These are phyloP conservation scores for Brachyistius frenatus DNA, from an alignment of 2,113 vertebrate species.

Conservation along the genomic window DNA sequence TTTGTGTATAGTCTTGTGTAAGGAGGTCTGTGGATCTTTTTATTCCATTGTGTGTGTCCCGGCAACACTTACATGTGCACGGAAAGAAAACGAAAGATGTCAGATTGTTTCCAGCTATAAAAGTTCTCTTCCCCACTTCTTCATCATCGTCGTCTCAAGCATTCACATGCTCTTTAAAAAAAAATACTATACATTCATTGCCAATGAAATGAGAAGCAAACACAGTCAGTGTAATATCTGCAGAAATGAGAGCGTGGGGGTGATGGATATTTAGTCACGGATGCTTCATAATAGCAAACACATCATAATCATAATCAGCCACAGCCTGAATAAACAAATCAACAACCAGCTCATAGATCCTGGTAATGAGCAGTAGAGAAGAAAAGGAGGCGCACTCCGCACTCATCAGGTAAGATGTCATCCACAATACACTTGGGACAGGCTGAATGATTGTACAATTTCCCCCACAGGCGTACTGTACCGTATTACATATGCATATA, in stretches of 20 bases:
- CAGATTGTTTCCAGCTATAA: background rate
- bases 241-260: slow-evolving; percentile 31
- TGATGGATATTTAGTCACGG: slow-evolving; percentile 53
- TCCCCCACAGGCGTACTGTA: slow-evolving; percentile 38
- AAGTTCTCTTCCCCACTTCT: slow-evolving; percentile 1
- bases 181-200: background rate
- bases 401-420: slow-evolving; percentile 52
- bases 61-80: background rate
- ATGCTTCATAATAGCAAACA: slow-evolving; percentile 62
- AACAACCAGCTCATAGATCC: slow-evolving; percentile 46
- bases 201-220: slow-evolving; percentile 40
- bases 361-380: slow-evolving; percentile 55
- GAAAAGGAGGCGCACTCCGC: slow-evolving; percentile 21
- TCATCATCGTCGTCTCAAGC: slow-evolving; percentile 2
- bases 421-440: slow-evolving; percentile 48
- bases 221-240: slow-evolving; percentile 33
- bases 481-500: slow-evolving; percentile 73
- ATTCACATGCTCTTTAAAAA: background rate
- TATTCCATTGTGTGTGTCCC: background rate
- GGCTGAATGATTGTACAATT: slow-evolving; percentile 68
- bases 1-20: too few species aligned
- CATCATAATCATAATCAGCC: slow-evolving; percentile 52
- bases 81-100: too few species aligned
- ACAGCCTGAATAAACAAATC: slow-evolving; percentile 47
- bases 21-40: too few species aligned